phyloP scores from a whole-genome alignment of 2,797 vertebrate genomes.

The Dipus sagitta region DNA sequence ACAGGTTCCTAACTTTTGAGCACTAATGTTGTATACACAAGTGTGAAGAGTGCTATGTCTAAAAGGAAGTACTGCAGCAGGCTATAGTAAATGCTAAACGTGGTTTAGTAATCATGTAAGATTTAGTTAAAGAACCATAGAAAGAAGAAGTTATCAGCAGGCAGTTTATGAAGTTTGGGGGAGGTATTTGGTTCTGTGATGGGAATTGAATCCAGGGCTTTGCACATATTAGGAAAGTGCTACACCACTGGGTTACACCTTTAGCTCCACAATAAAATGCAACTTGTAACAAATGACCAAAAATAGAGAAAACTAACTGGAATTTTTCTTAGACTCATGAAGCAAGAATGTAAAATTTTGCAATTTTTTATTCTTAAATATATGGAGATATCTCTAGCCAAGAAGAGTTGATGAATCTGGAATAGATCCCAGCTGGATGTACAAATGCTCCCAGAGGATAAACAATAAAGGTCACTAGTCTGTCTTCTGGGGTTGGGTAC shows the following conservation, averaged over 20 bases:
- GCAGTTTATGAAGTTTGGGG: neutral
- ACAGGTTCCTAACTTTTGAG: neutral
- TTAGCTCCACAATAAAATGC: neutral
- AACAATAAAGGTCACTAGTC: neutral
- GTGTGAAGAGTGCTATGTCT: neutral
- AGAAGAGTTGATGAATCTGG: neutral
- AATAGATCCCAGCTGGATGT: neutral
- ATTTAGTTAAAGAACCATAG: neutral
- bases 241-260: neutral
- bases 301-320: neutral
- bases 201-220: neutral
- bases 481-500: neutral
- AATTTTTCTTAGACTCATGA: slow-evolving; percentile 36
- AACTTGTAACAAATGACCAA: slow-evolving; percentile 9
- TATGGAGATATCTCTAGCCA: neutral
- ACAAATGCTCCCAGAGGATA: neutral
- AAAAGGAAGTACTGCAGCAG: neutral
- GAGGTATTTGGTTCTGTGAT: neutral
- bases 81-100: neutral
- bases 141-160: neutral
- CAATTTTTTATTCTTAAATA: neutral
- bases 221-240: neutral
- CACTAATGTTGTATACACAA: neutral
- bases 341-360: neutral
- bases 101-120: neutral